Evolutionary conservation across 2,797 vertebrate genomes (phyloP), one percentile per base, ranked within the genome.

Genomic region (Gymnothorax javanicus): DNA sequence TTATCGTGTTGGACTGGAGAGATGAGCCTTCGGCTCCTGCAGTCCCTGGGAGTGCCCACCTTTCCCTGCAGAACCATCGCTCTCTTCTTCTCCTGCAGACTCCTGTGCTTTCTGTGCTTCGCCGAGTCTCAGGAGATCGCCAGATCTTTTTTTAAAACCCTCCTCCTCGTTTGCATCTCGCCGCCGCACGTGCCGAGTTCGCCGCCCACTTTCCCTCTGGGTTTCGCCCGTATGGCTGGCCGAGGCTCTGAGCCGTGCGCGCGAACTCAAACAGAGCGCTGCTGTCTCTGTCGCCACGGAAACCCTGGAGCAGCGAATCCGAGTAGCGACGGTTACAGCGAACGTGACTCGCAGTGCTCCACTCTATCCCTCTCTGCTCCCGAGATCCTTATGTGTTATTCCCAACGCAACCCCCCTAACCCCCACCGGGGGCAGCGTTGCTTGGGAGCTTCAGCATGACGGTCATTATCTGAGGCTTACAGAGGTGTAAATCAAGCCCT

Each of bases 161-260:
- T 25, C 25, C 43, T 81, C 77, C 25, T 23, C n/a, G 77, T 60
- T 83, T 62, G 15, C 82, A n/a, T 71, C 64, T 43, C 20, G n/a
- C 81, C 69, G 82, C n/a, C 62, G 25, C 59, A 67, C n/a, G 56
- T 83, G 64, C 58, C 67, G 58, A 33, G 50, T 87, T 50, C 50
- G 75, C 54, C 2, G 67, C 20, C 54, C 62, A 57, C 86, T 57
- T n/a, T 54, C 79, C 60, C 79, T 17, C 52, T 71, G 86, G 82
- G 88, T 87, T 84, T 85, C 43, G 86, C 89, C 83, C 81, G 62
- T 89, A 81, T 88, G 90, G 90, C 85, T 90, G 87, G 85, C 90
- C 86, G 89, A 67, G 60, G 84, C 87, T 89, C 86, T 64, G 27
- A 25, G 85, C 87, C 85, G 84, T 87, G 88, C 84, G 85, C 60